Conservation (phyloP, 2,888 invertebrate genomes). For the Oxyscelio sp. region DNA sequence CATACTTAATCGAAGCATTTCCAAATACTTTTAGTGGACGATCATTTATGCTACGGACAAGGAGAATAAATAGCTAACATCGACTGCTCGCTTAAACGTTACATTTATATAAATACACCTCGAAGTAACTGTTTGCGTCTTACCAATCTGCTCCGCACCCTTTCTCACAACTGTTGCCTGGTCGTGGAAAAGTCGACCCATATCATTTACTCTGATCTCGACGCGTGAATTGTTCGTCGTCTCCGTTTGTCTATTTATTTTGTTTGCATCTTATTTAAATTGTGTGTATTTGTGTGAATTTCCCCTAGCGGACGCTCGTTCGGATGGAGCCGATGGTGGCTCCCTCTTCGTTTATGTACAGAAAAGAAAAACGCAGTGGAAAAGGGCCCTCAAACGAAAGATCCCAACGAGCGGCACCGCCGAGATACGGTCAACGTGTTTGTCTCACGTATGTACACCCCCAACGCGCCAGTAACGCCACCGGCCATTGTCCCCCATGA, state of each 20-base stretch:
- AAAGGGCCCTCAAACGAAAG: slow-evolving; percentile 48
- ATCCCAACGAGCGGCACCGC: too few species aligned
- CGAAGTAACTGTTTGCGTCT: too few species aligned
- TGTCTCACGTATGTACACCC: slow-evolving; percentile 82
- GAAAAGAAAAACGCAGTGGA: slow-evolving; percentile 41
- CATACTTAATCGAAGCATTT: slow-evolving; percentile 81
- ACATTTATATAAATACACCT: slow-evolving; percentile 81
- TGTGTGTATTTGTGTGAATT: slow-evolving; percentile 76
- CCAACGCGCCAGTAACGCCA: slow-evolving; percentile 85
- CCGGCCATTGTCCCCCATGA: slow-evolving; percentile 73
- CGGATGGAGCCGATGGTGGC: slow-evolving; percentile 3
- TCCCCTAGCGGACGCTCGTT: too few species aligned
- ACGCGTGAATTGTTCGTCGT: background rate
- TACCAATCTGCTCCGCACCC: background rate
- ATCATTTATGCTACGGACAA: slow-evolving; percentile 85
- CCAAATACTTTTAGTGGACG: slow-evolving; percentile 86
- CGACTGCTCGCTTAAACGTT: slow-evolving; percentile 84
- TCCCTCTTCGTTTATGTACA: slow-evolving; percentile 50
- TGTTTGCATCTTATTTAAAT: slow-evolving; percentile 59
- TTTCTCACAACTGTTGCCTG: background rate
- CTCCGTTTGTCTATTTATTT: background rate
- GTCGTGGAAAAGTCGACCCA: slow-evolving; percentile 45
- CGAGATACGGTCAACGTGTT: too few species aligned
- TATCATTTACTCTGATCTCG: background rate
- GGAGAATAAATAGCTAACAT: slow-evolving; percentile 87